These are phyloP conservation scores for Takifugu rubripes DNA, from an alignment of 2,797 vertebrate genomes.

Conservation along the genomic window DNA sequence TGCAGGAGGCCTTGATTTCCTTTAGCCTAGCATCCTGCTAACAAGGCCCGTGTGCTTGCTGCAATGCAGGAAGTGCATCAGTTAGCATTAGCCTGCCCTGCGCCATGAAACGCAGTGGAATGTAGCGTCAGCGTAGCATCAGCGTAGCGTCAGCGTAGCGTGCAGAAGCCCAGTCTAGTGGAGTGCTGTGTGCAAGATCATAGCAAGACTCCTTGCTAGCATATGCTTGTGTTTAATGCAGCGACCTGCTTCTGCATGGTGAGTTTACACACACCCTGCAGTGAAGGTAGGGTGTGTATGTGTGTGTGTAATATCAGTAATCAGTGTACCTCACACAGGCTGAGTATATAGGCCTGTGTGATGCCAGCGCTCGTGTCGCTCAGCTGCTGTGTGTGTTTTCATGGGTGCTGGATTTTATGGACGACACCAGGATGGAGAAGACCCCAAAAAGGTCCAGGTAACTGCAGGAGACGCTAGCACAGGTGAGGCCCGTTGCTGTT, in stretches of 20 bases:
- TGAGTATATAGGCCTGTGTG: constrained; percentile 76
- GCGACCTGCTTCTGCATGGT: constrained; percentile 81
- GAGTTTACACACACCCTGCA: constrained; percentile 75
- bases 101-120: constrained; percentile 65
- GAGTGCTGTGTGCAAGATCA: constrained; percentile 76
- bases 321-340: constrained; percentile 78
- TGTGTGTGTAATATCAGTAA: constrained; percentile 74
- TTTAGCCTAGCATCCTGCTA: constrained; percentile 63
- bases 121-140: too few species aligned
- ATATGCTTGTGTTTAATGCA: constrained; percentile 80
- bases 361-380: constrained; percentile 54
- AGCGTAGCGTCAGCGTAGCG: constrained; percentile 67
- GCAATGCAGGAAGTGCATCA: constrained; percentile 26
- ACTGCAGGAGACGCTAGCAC: constrained; percentile 15
- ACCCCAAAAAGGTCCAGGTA: constrained; percentile 49
- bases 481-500: constrained; percentile 26
- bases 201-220: constrained; percentile 76
- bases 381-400: constrained; percentile 21
- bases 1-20: constrained; percentile 73
- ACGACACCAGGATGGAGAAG: constrained; percentile 29
- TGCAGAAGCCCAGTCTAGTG: constrained; percentile 78
- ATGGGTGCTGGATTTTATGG: constrained; percentile 27
- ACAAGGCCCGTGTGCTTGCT: constrained; percentile 45
- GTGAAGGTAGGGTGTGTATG: constrained; percentile 68
- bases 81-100: constrained; percentile 58